Evolutionary conservation across 2,797 vertebrate species (phyloP), one percentile per base, ranked within the genome.

Genomic region (Sus cebifrons): DNA sequence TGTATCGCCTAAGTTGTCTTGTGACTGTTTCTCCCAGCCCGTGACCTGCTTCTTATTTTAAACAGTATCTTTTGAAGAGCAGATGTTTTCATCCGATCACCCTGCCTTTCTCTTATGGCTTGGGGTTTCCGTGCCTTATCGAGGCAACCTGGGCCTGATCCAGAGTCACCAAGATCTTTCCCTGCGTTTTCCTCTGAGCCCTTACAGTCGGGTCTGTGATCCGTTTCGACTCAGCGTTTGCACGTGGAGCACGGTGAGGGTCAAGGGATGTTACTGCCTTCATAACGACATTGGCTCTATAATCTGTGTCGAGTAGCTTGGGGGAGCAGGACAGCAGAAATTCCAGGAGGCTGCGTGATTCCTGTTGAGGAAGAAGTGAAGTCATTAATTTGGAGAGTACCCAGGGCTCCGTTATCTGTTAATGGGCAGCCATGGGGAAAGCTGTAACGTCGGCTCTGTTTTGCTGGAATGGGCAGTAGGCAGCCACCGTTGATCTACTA

Each of bases 181-280:
- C 60, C 67, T 36, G 0, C 36, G 12, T 52, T 29, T 75, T 89
- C 58, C 67, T 16, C 49, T 71, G 18, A 2, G 62, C 18, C 18
- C 23, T 44, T 64, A 16, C 4, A 2, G 20, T 23, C 49, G 81
- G 18, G 9, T 60, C 73, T 67, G 0, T 6, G 4, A 1, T 73
- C 75, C 15, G 1, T 71, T 56, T 20, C 56, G 54, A 73, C 65
- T 74, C 3, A 52, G n/a, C 9, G 6, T 60, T 36, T 68, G 27
- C 68, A 1, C 10, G 0, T 29, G 8, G 70, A 27, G 40, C 3
- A 1, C 20, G n/a, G 1, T 10, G 1, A 64, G 27, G 29, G 4
- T 56, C n/a, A 60, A 12, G 6, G 11, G 52, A 25, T 36, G 2
- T 44, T 60, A 10, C 7, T 83, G 52, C 23, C 27, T 85, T 73